Evolutionary conservation across 2,113 vertebrate genomes (phyloP).

Genomic region (Brachypodius melanocephalos): DNA sequence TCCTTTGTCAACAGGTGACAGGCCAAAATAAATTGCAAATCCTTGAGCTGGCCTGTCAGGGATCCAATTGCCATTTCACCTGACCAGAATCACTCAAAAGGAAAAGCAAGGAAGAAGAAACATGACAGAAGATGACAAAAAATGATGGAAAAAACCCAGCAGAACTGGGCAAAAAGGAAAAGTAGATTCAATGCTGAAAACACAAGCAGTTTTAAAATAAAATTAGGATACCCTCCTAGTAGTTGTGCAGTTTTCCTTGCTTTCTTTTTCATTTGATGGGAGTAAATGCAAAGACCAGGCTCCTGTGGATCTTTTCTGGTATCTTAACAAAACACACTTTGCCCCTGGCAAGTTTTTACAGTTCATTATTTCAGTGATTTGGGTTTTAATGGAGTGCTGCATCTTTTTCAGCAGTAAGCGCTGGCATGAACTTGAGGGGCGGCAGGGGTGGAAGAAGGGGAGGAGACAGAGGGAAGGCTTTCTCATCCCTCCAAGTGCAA

Average conservation of each 20-base stretch:
- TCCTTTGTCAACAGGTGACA: slow-evolving; percentile 43
- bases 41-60: background rate
- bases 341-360: background rate
- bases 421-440: background rate
- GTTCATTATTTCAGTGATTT: slow-evolving; percentile 17
- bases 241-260: background rate
- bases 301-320: background rate
- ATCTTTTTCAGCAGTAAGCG: background rate
- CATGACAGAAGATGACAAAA: background rate
- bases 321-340: slow-evolving; percentile 44
- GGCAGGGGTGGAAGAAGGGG: background rate
- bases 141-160: background rate
- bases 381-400: slow-evolving; percentile 5
- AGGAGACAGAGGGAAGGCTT: background rate
- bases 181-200: background rate
- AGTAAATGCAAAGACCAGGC: background rate
- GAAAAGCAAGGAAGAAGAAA: background rate
- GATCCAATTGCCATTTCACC: background rate
- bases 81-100: background rate
- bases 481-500: background rate
- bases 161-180: background rate
- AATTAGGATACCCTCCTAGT: background rate
- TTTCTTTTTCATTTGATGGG: background rate
- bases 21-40: slow-evolving; percentile 21
- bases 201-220: background rate